These are phyloP conservation scores for Dipodomys stephensi DNA, from an alignment of 2,113 vertebrate species.

Conservation along the genomic window DNA sequence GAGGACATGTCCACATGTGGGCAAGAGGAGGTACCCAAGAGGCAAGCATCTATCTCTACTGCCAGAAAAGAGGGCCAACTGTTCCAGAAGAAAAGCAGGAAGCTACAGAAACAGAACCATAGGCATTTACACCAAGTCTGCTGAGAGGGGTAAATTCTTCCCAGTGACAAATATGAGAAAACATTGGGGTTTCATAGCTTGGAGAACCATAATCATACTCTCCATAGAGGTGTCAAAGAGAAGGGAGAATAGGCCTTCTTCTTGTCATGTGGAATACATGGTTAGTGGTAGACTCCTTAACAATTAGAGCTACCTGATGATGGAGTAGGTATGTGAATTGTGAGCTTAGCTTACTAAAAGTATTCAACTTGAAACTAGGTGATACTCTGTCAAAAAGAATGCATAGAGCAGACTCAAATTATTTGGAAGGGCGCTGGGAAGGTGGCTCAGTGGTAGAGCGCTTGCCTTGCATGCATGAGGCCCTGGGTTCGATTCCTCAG, in stretches of 20 bases:
- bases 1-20: neutral
- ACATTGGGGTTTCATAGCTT: neutral
- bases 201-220: neutral
- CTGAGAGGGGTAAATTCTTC: neutral
- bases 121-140: neutral
- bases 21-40: neutral
- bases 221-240: neutral
- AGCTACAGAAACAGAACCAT: neutral
- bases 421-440: no score
- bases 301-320: neutral
- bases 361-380: slow-evolving; percentile 21
- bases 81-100: neutral
- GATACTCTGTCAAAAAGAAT: neutral
- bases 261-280: neutral
- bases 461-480: no score
- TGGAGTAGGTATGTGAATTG: neutral
- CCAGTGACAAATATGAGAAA: neutral
- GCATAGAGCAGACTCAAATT: neutral
- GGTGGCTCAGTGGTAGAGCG: no score
- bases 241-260: neutral
- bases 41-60: neutral
- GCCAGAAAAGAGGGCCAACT: neutral
- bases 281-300: neutral
- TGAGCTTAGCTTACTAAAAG: slow-evolving; percentile 29
- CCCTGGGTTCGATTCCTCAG: no score